Conservation (phyloP, 1,140 invertebrate genomes). For the Pseudachorutes palmiensis region DNA sequence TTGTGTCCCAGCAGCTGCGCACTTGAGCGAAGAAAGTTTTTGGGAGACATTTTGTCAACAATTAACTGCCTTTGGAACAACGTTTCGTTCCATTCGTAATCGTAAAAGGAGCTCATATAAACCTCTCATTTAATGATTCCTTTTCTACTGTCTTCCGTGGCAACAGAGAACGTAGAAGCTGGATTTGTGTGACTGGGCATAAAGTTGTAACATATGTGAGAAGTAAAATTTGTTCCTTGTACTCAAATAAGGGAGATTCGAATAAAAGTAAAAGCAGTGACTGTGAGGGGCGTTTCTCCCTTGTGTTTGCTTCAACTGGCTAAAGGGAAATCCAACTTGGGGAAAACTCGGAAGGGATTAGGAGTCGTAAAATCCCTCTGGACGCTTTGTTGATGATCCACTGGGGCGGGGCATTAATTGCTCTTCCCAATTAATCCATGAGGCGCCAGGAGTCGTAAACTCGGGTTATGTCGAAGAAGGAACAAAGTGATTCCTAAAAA, state of each 20-base stretch:
- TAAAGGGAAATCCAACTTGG: neutral
- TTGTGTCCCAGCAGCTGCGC: too few species aligned
- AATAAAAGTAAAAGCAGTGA: slow-evolving; percentile 11
- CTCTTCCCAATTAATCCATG: slow-evolving; percentile 6
- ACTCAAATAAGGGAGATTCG: neutral
- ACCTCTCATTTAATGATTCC: neutral
- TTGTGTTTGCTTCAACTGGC: neutral
- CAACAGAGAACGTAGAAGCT: neutral
- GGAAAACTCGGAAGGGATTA: neutral
- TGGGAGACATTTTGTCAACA: too few species aligned
- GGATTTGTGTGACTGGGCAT: neutral
- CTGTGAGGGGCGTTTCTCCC: neutral
- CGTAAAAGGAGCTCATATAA: slow-evolving; percentile 1
- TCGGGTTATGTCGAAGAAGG: neutral
- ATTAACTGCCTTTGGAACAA: too few species aligned
- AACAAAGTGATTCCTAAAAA: slow-evolving; percentile 1
- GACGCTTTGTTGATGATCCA: neutral
- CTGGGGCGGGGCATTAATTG: slow-evolving; percentile 3
- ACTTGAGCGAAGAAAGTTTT: too few species aligned
- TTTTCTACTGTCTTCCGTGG: neutral
- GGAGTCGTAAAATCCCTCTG: slow-evolving; percentile 6
- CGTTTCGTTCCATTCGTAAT: neutral
- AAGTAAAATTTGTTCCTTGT: slow-evolving; percentile 3
- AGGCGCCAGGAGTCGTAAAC: slow-evolving; percentile 10
- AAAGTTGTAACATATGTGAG: slow-evolving; percentile 6